Base-by-base conservation (phyloP, 2,888 invertebrate genomes). In the Mellilla xanthometata region DNA sequence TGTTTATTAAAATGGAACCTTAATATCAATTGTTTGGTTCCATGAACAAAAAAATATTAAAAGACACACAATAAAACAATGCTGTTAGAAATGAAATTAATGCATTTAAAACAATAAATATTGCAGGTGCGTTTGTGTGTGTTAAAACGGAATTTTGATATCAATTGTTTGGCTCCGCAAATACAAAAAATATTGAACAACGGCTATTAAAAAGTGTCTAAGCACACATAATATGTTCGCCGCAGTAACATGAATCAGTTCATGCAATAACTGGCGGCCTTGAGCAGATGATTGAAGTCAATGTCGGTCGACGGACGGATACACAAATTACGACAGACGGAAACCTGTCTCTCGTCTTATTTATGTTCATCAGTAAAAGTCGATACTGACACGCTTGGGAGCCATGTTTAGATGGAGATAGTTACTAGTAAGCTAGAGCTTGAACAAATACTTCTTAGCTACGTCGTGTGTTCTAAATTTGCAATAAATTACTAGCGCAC, bases 261-360 rank as follows among this genome's bases (percentile, higher is more conserved):
- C 64, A 68, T 66, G 71, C 62, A 71, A 73, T 69, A 70, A 67
- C 61, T 62, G 58, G 72, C 73, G 79, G 69, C 78, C 79, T 82
- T 81, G 79, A 75, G 76, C 62, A 60, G 58, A 61, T 67, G 64
- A 74, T 71, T 60, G 60, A 65, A 68, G 58, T 72, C 69, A 72
- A 75, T 71, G 75, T 67, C 75, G 70, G 71, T 63, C 68, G 63
- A 56, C 66, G 63, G 63, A 52, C 58, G 52, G 58, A 51, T 54
- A 56, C 44, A 62, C 68, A 71, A 72, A 76, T 75, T 72, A 71
- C 70, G 48, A 65, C 62, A 55, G 62, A 65, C 62, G 60, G 58
- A 68, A 74, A 74, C 76, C 68, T 56, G 72, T 68, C 65, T 62
- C 55, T 34, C 52, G 42, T 41, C 51, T 52, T 35, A 52, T 52